Base-by-base conservation (phyloP, 2,888 invertebrate genomes). In the Chesias legatella region DNA sequence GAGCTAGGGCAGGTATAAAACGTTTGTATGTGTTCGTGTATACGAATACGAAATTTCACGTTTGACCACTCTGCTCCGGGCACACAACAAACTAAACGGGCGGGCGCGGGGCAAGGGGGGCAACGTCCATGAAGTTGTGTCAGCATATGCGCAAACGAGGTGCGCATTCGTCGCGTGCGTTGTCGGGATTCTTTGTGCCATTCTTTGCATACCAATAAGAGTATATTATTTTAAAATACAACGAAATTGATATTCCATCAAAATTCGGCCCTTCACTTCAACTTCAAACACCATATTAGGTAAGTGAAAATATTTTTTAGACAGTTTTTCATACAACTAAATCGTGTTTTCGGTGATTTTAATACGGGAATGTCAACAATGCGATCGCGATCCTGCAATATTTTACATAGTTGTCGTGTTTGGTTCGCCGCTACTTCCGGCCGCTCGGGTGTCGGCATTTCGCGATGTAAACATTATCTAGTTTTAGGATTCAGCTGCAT, bases 141-240 rank as follows among this genome's bases (percentile, higher is more conserved):
- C 91, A 91, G 91, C 91, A 92, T 90, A 90, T 93, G 93, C 93
- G 94, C 93, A 92, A 90, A 90, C 90, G 90, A 90, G 90, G 89
- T 94, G 94, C 94, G 94, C 94, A 91, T 90, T 92, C 90, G 92
- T 90, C 91, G 92, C 92, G 91, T 94, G 94, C 95, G 95, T 95
- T 95, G 95, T 95, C 94, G 92, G 92, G 95, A 95, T 95, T 96
- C 95, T 95, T 95, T 95, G 94, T 95, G 95, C 94, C 95, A 96
- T 96, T 95, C 95, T 94, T 94, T 91, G 94, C 95, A 96, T 96
- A 94, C 95, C 95, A 94, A 91, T 91, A 91, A 91, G 90, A 90
- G 90, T 90, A 90, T 89, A 90, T 91, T 91, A 91, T 91, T 91
- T 90, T 90, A 91, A 91, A 91, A 90, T 91, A 91, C 91, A 90